Evolutionary conservation across 2,888 invertebrate genomes (phyloP), one percentile per base, ranked within the genome.

Genomic region (Melitaea athalia): DNA sequence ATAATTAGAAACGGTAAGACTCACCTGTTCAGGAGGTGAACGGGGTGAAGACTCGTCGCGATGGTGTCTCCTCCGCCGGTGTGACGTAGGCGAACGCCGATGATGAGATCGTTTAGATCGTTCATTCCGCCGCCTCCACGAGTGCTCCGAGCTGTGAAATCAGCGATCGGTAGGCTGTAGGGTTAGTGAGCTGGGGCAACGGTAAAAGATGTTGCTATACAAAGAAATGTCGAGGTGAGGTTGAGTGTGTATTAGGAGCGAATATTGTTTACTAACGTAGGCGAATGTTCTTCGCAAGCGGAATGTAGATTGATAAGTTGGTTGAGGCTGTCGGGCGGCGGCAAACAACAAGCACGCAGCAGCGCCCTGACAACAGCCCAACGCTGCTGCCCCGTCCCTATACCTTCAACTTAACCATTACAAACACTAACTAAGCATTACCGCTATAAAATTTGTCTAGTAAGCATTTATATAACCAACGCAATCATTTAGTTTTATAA

Each of bases 51-150:
- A 92, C 75, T 91, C 92, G 78, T 92, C 92, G 78, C 92, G 91
- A 74, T 92, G 92, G 76, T 92, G 93, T 85, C 96, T 95, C 81
- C 95, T 94, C 81, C 96, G 95, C 77, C 96, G 94, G 83, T 95
- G 95, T 82, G 96, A 95, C 78, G 95, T 95, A 72, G 96, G 95
- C 74, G 97, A 97, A 76, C 97, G 96, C 85, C 97, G 95, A 77
- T 97, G 95, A 86, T 96, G 95, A 81, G 97, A 97, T 78, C 97
- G 95, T 89, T 97, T 97, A 88, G 97, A 97, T 76, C 97, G 95
- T 81, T 97, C 94, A 95, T 96, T 89, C 94, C 96, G 92, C 93
- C 96, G 84, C 94, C 96, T 86, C 95, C 97, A 89, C 94, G 95
- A 93, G 94, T 96, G 96, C 93, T 95, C 95, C 88, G 95, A 94